Base-by-base conservation (phyloP, 2,888 invertebrate genomes). In the Melipona bicolor region DNA sequence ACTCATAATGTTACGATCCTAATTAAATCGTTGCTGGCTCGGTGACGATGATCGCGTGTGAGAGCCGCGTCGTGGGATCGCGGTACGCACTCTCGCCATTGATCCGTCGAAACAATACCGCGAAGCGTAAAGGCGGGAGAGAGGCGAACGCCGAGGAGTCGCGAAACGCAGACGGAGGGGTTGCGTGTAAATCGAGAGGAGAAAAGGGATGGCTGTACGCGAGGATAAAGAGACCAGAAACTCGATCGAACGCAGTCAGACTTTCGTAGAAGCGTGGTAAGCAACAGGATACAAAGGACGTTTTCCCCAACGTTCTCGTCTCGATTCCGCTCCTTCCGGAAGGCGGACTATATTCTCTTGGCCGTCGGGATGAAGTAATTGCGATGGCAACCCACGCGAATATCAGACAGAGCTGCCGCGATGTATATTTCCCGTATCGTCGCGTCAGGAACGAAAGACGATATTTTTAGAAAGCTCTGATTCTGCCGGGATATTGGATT, bases 261-360 rank as follows among this genome's bases (percentile, higher is more conserved):
- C 43, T 75, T 72, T 52, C 43, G 43, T 11, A 43, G 68, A 72
- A 27, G 74, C 52, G 68, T 68, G 56, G 74, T 78, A 78, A 84
- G 56, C 78, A 69, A 21, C 59, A 56, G 82, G 71, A 59, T 67
- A 78, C 78, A 82, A 84, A 84, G 78, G 82, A 65, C 71, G 43
- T 64, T 65, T 65, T 65, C 74, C 75, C 27, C 27, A 17, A n/a
- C 49, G n/a, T 24, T 69, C 24, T 21, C 50, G 17, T 69, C 69
- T 73, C 72, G 13, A 72, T 74, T 71, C 52, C n/a, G 54, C 36
- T 62, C 72, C 74, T 82, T 72, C 21, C 15, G 5, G 36, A 54
- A n/a, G 24, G n/a, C 32, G 19, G 61, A n/a, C 69, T 77, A 69
- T 77, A 79, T 73, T 83, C 74, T 72, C 71, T 21, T 5, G 74